Conservation (phyloP, 2,888 invertebrate genomes). For the Ectobius pallidus region DNA sequence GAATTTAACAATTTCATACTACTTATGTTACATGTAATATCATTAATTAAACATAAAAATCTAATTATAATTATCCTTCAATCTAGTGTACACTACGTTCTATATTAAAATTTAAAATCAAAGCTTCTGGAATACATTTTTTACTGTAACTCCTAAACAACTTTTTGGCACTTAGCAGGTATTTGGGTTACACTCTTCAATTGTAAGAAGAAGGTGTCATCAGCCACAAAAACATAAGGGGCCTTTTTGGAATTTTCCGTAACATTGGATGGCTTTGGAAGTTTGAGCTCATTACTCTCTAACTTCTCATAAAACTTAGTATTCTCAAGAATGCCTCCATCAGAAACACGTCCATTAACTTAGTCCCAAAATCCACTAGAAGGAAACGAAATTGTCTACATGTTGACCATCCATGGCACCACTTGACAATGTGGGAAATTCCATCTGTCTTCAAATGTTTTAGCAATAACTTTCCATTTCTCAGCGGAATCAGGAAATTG, state of each 20-base stretch:
- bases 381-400: slow-evolving; percentile 46
- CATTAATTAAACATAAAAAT: no score
- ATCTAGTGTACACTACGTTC: no score
- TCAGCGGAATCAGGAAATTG: slow-evolving; percentile 23
- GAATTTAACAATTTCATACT: no score
- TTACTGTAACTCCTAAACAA: no score
- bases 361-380: slow-evolving; percentile 44
- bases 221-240: slow-evolving; percentile 45
- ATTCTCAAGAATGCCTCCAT: slow-evolving; percentile 45
- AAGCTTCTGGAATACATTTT: no score
- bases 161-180: no score
- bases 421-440: slow-evolving; percentile 42
- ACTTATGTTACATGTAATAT: no score
- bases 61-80: no score
- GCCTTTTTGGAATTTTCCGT: slow-evolving; percentile 28
- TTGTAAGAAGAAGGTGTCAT: slow-evolving; percentile 45
- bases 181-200: no score
- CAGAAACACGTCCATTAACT: slow-evolving; percentile 46
- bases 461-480: slow-evolving; percentile 13
- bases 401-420: slow-evolving; percentile 48
- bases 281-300: slow-evolving; percentile 44
- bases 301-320: slow-evolving; percentile 40
- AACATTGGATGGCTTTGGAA: no score
- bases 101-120: no score
- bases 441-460: slow-evolving; percentile 19